phyloP scores from a whole-genome alignment of 2,797 vertebrate genomes.

The Notamacropus eugenii region DNA sequence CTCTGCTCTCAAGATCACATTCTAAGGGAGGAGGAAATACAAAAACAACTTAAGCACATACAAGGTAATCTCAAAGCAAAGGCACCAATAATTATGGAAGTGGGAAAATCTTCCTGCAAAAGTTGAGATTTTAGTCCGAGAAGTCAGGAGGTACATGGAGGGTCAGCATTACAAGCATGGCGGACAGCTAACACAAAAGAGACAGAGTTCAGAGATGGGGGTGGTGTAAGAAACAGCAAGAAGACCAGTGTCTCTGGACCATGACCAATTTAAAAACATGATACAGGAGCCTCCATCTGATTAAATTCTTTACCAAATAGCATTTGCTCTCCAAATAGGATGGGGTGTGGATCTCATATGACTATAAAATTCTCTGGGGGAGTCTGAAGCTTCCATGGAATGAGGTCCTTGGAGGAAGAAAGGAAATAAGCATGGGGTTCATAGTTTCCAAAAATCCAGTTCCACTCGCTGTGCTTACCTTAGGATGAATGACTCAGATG shows the following conservation, averaged over 20 bases:
- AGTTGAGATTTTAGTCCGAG: neutral
- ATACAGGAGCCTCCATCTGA: neutral
- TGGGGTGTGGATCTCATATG: neutral
- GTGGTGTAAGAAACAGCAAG: neutral
- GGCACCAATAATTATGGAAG: neutral
- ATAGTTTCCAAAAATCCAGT: neutral
- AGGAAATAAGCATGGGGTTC: neutral
- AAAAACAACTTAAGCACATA: neutral
- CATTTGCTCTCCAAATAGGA: neutral
- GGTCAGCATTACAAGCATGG: neutral
- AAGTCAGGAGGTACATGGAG: neutral
- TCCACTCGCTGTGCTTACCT: neutral
- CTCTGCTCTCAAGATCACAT: neutral
- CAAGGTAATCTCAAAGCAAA: neutral
- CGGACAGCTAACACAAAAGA: neutral
- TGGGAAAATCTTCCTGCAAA: neutral
- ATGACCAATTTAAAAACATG: neutral
- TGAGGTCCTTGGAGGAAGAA: neutral
- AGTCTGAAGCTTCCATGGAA: neutral
- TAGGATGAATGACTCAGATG: neutral
- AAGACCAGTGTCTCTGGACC: neutral
- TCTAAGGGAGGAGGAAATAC: neutral
- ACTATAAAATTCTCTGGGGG: neutral
- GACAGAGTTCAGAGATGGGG: neutral
- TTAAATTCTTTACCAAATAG: neutral